Evolutionary conservation across 2,797 vertebrate genomes (phyloP).

Genomic region (Periophthalmus magnuspinnatus): DNA sequence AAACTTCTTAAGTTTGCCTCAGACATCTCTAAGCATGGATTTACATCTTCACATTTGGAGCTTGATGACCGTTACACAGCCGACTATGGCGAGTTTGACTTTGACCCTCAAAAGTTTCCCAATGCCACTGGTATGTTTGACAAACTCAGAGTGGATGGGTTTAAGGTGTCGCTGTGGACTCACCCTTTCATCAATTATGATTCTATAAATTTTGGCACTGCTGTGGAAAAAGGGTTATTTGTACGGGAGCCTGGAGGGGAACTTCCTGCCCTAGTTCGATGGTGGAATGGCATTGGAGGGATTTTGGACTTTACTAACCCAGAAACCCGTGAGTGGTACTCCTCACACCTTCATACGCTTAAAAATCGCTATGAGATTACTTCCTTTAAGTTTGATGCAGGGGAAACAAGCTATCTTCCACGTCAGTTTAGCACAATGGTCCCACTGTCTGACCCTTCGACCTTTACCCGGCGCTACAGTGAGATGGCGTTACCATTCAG

Average conservation of each 20-base stretch:
- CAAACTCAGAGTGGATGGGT: slow-evolving; percentile 79
- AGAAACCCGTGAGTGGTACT: slow-evolving; percentile 86
- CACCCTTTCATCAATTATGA: slow-evolving; percentile 90
- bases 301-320: slow-evolving; percentile 94
- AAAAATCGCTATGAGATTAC: slow-evolving; percentile 81
- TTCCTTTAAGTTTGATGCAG: slow-evolving; percentile 94
- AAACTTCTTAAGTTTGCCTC: slow-evolving; percentile 80
- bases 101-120: slow-evolving; percentile 88
- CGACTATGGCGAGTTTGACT: slow-evolving; percentile 91
- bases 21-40: slow-evolving; percentile 81
- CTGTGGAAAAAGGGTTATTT: slow-evolving; percentile 84
- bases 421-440: slow-evolving; percentile 84
- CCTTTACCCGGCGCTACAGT: slow-evolving; percentile 87
- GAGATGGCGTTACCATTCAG: slow-evolving; percentile 90
- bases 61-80: slow-evolving; percentile 90
- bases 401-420: slow-evolving; percentile 92
- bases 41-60: slow-evolving; percentile 90
- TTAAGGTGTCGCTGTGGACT: slow-evolving; percentile 89
- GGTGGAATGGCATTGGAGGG: slow-evolving; percentile 93
- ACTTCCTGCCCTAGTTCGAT: slow-evolving; percentile 87
- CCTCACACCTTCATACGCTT: slow-evolving; percentile 79
- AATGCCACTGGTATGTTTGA: slow-evolving; percentile 86
- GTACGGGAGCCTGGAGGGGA: slow-evolving; percentile 81
- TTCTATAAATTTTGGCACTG: slow-evolving; percentile 83
- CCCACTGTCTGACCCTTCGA: slow-evolving; percentile 83